These are phyloP conservation scores for Hydrochoerus hydrochaeris DNA, from an alignment of 2,113 vertebrate species.

Conservation along the genomic window DNA sequence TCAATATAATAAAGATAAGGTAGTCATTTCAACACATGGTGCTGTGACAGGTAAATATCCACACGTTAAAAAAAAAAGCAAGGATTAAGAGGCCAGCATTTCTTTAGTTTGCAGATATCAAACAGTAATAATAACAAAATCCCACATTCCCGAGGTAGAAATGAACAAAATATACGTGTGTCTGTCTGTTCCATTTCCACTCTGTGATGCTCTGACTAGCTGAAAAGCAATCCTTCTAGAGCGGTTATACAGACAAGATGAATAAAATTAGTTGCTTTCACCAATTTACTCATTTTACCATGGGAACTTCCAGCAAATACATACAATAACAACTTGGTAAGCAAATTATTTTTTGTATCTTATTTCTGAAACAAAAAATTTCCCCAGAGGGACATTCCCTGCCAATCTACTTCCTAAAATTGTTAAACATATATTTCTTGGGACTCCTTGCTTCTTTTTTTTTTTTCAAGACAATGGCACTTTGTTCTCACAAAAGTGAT, in stretches of 20 bases:
- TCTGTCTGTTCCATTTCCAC: background rate
- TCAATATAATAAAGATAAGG: background rate
- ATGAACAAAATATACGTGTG: background rate
- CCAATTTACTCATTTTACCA: slow-evolving; percentile 61
- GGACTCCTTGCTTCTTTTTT: slow-evolving; percentile 33
- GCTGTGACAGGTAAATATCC: background rate
- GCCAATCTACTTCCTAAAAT: slow-evolving; percentile 56
- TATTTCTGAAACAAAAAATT: slow-evolving; percentile 53
- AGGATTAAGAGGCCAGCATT: background rate
- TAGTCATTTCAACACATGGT: background rate
- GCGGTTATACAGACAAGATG: slow-evolving; percentile 55
- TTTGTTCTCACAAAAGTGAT: slow-evolving; percentile 76
- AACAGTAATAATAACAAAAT: slow-evolving; percentile 14
- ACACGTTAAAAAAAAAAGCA: background rate
- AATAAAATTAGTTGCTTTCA: slow-evolving; percentile 66
- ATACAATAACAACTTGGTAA: slow-evolving; percentile 63
- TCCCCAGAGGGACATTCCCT: slow-evolving; percentile 33
- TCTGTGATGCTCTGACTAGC: background rate
- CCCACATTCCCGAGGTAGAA: background rate
- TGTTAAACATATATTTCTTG: slow-evolving; percentile 54
- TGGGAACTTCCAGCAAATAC: slow-evolving; percentile 63
- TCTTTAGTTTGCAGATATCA: slow-evolving; percentile 25
- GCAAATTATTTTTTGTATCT: slow-evolving; percentile 65
- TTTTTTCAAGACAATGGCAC: slow-evolving; percentile 32
- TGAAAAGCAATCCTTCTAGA: background rate